Evolutionary conservation across 1,140 invertebrate species (phyloP), one percentile per base, ranked within the genome.

Genomic region (Metaphire vulgaris): DNA sequence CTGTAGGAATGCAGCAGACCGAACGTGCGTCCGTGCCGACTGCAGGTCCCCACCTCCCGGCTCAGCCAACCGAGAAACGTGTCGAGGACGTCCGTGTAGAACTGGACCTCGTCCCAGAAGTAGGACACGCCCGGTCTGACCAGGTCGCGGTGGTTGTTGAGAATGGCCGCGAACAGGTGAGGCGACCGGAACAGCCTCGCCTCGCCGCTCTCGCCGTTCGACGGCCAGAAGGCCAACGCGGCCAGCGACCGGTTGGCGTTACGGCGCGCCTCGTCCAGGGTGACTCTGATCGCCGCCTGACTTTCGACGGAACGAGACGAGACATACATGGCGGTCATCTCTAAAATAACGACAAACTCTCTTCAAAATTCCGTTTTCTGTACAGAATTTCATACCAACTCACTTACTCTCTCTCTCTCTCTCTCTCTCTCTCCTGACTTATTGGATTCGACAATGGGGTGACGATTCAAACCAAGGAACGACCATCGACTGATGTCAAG

Each of bases 61-160:
- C 64, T 34, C 33, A 78, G 69, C 77, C 77, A 78, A n/a, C 72
- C 74, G 69, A 70, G 73, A n/a, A 78, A n/a, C 32, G 64, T 34
- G 66, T 78, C 77, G 68, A 78, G 64, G 34, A 78, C 65, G 41
- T 78, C 72, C 30, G 77, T 56, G 69, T 78, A 78, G 72, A 75
- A 78, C 74, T 74, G 28, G 66, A 77, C 65, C 67, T 77, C 76
- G 16, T 77, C 72, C 77, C 73, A 75, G 69, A 78, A 78, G 33
- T 78, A 78, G 72, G 77, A 69, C 6, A 26, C 67, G 73, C 74
- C 74, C 15, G 56, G 28, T 34, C 75, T 78, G 73, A 78, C 73
- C 29, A 28, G 31, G 28, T 30, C 56, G 30, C 77, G 72, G 28
- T 74, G 67, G 72, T 67, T 70, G 28, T 67, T 66, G 32, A 78